Conservation (phyloP, 2,888 invertebrate genomes). For the Phyllotreta striolata region DNA sequence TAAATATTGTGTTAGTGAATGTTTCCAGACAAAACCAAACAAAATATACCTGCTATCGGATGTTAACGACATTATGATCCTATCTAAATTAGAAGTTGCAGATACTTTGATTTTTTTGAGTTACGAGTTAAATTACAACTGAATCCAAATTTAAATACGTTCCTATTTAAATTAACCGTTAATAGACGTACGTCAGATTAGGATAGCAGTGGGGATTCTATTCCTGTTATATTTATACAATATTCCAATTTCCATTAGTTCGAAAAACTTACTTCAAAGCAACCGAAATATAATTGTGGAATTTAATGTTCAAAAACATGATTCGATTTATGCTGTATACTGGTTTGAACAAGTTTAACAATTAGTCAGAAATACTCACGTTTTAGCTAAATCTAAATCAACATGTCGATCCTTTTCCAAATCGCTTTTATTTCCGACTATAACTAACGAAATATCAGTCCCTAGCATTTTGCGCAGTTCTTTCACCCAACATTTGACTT, state of each 20-base stretch:
- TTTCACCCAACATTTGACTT: constrained; percentile 98
- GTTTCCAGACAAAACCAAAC: too few relatives aligned
- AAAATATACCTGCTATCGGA: too few relatives aligned
- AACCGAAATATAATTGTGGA: too few relatives aligned
- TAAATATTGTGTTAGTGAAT: too few relatives aligned
- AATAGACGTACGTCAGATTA: neutral
- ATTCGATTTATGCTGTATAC: neutral
- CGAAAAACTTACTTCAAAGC: neutral
- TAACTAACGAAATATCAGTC: constrained; percentile 87
- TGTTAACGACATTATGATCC: too few relatives aligned
- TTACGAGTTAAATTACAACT: neutral
- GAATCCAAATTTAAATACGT: neutral
- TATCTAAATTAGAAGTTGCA: too few relatives aligned
- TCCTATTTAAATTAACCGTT: too few relatives aligned
- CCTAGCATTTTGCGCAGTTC: constrained; percentile 96
- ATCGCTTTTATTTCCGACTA: constrained; percentile 98
- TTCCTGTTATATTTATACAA: constrained; percentile 1
- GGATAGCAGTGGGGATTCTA: constrained; percentile 12
- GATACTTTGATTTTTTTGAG: neutral
- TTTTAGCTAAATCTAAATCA: constrained; percentile 83
- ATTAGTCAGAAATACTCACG: constrained; percentile 67
- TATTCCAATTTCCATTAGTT: neutral
- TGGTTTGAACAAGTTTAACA: neutral
- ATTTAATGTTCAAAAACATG: too few relatives aligned
- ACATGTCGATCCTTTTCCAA: constrained; percentile 91